Evolutionary conservation across 2,888 invertebrate species (phyloP), one percentile per base, ranked within the genome.

Genomic region (Dolomedes plantarius): DNA sequence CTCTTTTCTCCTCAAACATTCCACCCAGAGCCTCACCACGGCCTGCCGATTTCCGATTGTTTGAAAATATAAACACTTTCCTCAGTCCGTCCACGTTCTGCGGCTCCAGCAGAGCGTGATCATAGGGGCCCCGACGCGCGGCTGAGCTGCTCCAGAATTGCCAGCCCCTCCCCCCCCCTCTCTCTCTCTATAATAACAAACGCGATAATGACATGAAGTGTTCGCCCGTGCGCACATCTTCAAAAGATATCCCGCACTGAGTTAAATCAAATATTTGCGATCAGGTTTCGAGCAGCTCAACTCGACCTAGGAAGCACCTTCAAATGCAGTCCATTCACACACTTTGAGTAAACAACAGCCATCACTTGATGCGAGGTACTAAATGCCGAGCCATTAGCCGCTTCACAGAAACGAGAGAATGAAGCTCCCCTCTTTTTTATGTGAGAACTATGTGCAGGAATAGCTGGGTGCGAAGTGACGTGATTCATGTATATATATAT

Each of bases 201-300:
- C 23, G 56, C 56, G 3, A 16, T 56, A 56, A 56, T 56, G 56
- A 56, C 23, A 56, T 56, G 56, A 56, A 19, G 56, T 23, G 56
- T 56, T 56, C 56, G 16, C 6, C 56, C 56, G 56, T 56, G 19
- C 56, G 56, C 56, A 23, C 19, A 56, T 56, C 56, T 23, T 56
- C 56, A 56, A 56, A 56, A 56, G 56, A 56, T 56, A 56, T 23
- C 56, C 56, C 56, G 56, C 56, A 56, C 56, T 56, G 56, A n/a
- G 23, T 7, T 46, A 56, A 56, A 56, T 56, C 56, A 56, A 56
- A 56, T 56, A 56, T 56, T 56, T 56, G 56, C 56, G 23, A 16
- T 19, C 56, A 56, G 56, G 56, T 56, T 56, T 19, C 19, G 16
- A 56, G 23, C 56, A 56, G 56, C 56, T 56, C 56, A 56, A 56